Base-by-base conservation (phyloP, 2,888 invertebrate genomes). In the Ectemnius lituratus region DNA sequence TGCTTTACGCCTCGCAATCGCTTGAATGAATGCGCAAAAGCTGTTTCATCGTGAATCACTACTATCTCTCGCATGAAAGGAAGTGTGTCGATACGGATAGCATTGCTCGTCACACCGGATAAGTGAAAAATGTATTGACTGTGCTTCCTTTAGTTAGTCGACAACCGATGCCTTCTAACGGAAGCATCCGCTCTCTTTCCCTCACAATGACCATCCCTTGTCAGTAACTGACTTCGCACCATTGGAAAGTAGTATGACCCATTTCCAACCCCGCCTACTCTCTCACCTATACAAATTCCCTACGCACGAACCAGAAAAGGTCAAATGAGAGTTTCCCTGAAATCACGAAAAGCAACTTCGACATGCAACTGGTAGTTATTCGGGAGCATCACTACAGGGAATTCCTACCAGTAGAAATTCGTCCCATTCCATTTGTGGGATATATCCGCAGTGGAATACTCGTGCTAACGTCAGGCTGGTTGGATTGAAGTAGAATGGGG, bases 91-190 rank as follows among this genome's bases (percentile, higher is more conserved):
- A 59, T 61, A 47, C 11, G 62, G 62, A 68, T 14, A 52, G 52
- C 23, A 20, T 65, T 18, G 68, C 58, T 63, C 67, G 70, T 79
- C 64, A 37, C 59, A 58, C 27, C 70, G 70, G 74, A 73, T 75
- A 81, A 69, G 60, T 64, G 69, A 76, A 58, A 73, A 76, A 70
- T 60, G 65, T 72, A 81, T 81, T 60, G 76, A 72, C 72, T 70
- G 63, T 59, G 66, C 76, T 76, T 79, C 70, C 75, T 68, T 72
- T 73, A 67, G 61, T 56, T 58, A 67, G n/a, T 70, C 20, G 61
- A 28, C 59, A n/a, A 18, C 27, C 62, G 58, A 67, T 60, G 59
- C 68, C 66, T 70, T 56, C 52, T 58, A 47, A 67, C 68, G 68
- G 72, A 75, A 23, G 45, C 62, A 23, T 16, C 49, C n/a, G 37